Conservation (phyloP, 2,113 vertebrate genomes). For the Podarcis cretensis region DNA sequence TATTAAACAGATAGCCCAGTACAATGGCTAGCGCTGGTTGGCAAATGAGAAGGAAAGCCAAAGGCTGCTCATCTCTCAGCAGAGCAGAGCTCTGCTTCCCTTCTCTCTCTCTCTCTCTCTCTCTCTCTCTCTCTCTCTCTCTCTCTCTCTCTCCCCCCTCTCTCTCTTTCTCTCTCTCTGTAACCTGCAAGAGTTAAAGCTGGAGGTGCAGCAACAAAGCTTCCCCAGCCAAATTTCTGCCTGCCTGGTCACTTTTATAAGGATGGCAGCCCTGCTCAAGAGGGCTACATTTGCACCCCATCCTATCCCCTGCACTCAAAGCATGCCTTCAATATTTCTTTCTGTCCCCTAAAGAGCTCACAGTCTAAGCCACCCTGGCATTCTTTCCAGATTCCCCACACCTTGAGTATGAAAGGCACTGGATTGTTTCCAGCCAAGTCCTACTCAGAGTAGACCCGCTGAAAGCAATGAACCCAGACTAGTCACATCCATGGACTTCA, state of each 20-base stretch:
- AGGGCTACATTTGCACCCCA: background rate
- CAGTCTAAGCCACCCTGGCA: background rate
- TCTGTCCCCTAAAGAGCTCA: background rate
- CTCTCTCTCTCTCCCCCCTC: too few relatives aligned
- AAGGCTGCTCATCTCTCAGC: too few relatives aligned
- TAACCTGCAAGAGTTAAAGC: background rate
- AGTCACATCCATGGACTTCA: too few relatives aligned
- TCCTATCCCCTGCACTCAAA: background rate
- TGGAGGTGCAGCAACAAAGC: background rate
- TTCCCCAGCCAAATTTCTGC: background rate
- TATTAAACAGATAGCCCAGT: too few relatives aligned
- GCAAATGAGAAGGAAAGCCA: too few relatives aligned
- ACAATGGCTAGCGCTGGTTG: too few relatives aligned
- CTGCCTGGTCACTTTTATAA: background rate
- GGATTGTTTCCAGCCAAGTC: background rate
- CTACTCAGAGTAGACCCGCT: background rate
- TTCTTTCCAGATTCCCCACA: background rate
- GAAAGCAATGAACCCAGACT: too few relatives aligned
- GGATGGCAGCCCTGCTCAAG: too few relatives aligned
- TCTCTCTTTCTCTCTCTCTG: too few relatives aligned
- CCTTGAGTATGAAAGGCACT: background rate
- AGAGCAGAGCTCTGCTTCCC: too few relatives aligned
- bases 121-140: too few relatives aligned
- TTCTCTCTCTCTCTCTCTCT: too few relatives aligned
- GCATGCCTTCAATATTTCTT: background rate